Percentiles rank a stretch among this genome's conserved stretches.
Conservation (phyloP, 2,113 vertebrate genomes). For the Rhineura floridana region DNA sequence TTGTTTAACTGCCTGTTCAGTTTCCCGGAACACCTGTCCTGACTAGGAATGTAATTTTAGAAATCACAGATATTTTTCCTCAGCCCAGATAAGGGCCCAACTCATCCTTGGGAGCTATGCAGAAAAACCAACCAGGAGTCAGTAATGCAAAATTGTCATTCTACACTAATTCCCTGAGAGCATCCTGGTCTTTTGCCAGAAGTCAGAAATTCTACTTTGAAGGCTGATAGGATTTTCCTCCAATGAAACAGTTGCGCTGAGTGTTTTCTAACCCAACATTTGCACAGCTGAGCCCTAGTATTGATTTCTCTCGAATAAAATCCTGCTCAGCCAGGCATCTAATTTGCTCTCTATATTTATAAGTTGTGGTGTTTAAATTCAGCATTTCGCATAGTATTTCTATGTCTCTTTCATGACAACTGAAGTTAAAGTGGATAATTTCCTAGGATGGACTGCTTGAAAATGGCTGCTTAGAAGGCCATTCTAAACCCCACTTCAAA, state of each 20-base stretch:
- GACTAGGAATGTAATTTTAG: not conserved
- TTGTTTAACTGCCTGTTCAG: constrained; percentile 33
- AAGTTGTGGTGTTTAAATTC: not conserved
- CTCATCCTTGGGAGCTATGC: constrained; percentile 48
- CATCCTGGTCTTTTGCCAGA: not conserved
- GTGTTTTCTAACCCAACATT: not conserved
- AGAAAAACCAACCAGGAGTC: constrained; percentile 34
- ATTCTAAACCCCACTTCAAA: not conserved
- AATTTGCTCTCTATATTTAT: not conserved
- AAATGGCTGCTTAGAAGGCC: too few relatives aligned
- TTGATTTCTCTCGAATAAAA: not conserved
- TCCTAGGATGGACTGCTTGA: not conserved
- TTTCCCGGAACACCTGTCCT: constrained; percentile 44
- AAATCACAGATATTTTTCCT: constrained; percentile 59
- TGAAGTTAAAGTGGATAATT: not conserved
- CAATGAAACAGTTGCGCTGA: not conserved
- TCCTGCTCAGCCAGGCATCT: not conserved
- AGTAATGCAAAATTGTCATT: constrained; percentile 41
- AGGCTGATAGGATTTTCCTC: not conserved
- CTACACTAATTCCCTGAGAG: constrained; percentile 50
- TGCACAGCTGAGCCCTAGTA: not conserved
- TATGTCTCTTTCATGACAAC: not conserved
- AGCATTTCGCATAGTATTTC: not conserved
- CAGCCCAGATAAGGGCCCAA: constrained; percentile 3
- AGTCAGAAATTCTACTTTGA: constrained; percentile 18